A percentile compares a stretch with the other conserved stretches of the same genome.
These are phyloP conservation scores for Acridotheres tristis DNA, from an alignment of 2,797 vertebrate genomes.

Conservation along the genomic window DNA sequence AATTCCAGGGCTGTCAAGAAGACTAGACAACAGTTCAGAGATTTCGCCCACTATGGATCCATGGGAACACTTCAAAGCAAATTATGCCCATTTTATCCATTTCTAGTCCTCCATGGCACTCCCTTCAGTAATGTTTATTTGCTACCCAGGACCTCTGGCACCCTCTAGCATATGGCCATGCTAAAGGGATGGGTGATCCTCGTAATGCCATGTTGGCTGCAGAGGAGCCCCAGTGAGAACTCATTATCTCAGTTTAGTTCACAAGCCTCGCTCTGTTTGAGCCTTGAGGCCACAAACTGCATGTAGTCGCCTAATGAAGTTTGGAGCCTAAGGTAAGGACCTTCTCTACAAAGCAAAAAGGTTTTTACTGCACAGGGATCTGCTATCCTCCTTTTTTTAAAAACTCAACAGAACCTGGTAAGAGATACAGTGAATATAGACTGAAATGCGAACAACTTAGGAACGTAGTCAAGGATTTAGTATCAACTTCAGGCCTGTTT, in stretches of 20 bases:
- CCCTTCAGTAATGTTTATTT: neutral
- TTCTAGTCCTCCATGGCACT: neutral
- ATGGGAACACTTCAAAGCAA: neutral
- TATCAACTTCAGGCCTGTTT: neutral
- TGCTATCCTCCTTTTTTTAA: neutral
- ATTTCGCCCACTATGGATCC: neutral
- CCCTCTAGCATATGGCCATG: neutral
- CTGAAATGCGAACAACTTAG: neutral
- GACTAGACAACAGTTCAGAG: neutral
- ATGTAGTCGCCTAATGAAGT: neutral
- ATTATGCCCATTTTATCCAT: neutral
- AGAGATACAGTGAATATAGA: neutral
- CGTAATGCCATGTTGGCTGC: fast-evolving
- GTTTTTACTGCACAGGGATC: neutral
- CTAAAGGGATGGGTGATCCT: neutral
- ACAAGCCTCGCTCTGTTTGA: neutral
- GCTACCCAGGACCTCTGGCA: neutral
- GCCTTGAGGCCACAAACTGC: neutral
- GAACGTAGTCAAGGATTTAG: neutral
- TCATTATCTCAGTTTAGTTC: neutral
- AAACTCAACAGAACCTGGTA: neutral
- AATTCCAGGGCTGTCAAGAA: neutral
- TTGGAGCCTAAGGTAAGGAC: neutral
- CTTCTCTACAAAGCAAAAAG: neutral
- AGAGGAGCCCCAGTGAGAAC: neutral